These are phyloP conservation scores for Pinctada fucata DNA, from an alignment of 2,888 invertebrate species.

Conservation along the genomic window DNA sequence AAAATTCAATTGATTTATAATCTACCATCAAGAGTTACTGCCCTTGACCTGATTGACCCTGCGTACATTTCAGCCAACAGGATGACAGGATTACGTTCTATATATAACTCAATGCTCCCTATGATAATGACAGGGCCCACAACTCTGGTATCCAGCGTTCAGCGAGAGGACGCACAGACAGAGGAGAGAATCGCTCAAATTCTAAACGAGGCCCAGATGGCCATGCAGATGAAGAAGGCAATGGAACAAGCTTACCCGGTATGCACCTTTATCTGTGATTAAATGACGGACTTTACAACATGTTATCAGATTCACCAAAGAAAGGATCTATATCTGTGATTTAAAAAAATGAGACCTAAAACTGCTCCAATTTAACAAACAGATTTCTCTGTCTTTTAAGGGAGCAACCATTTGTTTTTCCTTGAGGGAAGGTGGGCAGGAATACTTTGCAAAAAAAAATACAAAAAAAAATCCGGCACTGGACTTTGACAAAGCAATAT, in stretches of 20 bases:
- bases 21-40: no score
- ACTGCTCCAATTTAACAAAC: no score
- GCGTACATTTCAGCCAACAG: slow-evolving; percentile 8
- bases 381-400: no score
- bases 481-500: no score
- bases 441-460: no score
- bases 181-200: slow-evolving; percentile 96
- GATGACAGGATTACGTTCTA: slow-evolving; percentile 25
- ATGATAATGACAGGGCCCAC: slow-evolving; percentile 61
- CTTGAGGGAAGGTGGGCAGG: no score
- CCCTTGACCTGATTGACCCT: neutral
- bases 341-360: neutral
- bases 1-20: no score
- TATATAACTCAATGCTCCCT: slow-evolving; percentile 36
- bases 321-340: neutral
- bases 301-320: neutral
- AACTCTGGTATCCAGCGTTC: slow-evolving; percentile 66
- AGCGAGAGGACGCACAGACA: slow-evolving; percentile 78
- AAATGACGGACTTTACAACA: neutral
- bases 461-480: no score
- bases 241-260: slow-evolving; percentile 66
- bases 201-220: slow-evolving; percentile 92
- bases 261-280: neutral
- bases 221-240: slow-evolving; percentile 81
- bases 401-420: no score